Percentiles rank a stretch among this genome's conserved stretches.
Evolutionary conservation across 2,113 vertebrate species (phyloP).

Genomic region (Atrichornis clamosus): DNA sequence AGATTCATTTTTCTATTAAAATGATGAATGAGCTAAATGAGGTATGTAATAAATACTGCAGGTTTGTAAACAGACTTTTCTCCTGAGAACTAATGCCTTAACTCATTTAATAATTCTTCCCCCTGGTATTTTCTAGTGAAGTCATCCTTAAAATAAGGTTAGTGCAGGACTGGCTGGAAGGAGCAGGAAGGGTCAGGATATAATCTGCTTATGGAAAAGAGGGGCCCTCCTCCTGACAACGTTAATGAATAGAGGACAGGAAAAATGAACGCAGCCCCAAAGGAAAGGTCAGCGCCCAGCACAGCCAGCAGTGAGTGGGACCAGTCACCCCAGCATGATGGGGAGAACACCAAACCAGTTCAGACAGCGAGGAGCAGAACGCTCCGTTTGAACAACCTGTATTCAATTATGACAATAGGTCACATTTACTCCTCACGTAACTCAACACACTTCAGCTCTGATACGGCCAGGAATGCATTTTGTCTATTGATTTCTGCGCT

Average conservation of each 20-base stretch:
- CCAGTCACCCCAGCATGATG: not conserved
- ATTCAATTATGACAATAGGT: not conserved
- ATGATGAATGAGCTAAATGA: slow-evolving; percentile 94
- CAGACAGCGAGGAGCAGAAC: not conserved
- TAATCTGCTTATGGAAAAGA: slow-evolving; percentile 26
- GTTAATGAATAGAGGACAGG: not conserved
- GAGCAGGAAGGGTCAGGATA: slow-evolving; percentile 35
- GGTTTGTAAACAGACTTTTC: slow-evolving; percentile 86
- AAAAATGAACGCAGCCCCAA: not conserved
- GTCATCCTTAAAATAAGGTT: slow-evolving; percentile 67
- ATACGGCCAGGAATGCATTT: not conserved
- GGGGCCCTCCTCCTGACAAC: not conserved
- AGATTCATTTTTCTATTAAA: slow-evolving; percentile 91
- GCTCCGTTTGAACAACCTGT: not conserved
- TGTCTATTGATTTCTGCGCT: not conserved
- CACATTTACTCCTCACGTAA: not conserved
- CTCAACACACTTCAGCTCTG: not conserved
- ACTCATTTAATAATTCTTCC: slow-evolving; percentile 73
- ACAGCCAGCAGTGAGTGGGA: not conserved
- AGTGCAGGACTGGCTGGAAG: not conserved
- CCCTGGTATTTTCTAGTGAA: slow-evolving; percentile 66
- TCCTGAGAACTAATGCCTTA: slow-evolving; percentile 76
- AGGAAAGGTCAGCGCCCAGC: not conserved
- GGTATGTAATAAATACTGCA: slow-evolving; percentile 91
- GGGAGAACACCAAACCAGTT: not conserved